phyloP scores from a whole-genome alignment of 2,797 vertebrate species.

The Buphagus erythrorhynchus region DNA sequence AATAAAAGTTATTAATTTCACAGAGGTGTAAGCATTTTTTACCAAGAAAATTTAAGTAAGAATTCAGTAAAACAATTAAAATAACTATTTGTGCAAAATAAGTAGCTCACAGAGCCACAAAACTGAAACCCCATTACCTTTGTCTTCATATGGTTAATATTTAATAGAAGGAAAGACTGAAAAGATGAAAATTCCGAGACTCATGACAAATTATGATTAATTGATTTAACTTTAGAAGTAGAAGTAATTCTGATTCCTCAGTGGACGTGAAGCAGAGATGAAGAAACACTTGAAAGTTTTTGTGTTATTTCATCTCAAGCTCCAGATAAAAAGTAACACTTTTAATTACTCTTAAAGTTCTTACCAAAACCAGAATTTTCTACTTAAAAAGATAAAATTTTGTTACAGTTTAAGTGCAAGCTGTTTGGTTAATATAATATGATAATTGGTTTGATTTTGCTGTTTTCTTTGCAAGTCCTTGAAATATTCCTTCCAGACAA shows the following conservation, averaged over 20 bases:
- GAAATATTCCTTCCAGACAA: slow-evolving; percentile 99
- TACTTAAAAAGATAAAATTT: not conserved
- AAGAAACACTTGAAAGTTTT: not conserved
- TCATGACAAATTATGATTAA: not conserved
- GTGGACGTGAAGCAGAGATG: not conserved
- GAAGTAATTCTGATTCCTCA: not conserved
- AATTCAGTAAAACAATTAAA: slow-evolving; percentile 55
- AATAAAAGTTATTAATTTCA: not conserved
- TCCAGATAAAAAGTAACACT: not conserved
- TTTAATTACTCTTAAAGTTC: not conserved
- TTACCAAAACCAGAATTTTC: not conserved
- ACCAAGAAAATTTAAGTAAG: slow-evolving; percentile 43
- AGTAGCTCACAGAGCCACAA: not conserved
- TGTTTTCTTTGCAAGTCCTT: slow-evolving; percentile 90
- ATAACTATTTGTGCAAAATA: not conserved
- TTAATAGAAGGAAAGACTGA: not conserved
- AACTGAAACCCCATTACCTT: not conserved
- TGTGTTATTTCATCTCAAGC: not conserved
- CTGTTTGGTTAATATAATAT: slow-evolving; percentile 9
- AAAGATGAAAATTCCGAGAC: not conserved
- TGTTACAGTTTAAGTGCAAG: not conserved
- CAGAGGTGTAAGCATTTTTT: slow-evolving; percentile 47
- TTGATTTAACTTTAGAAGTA: not conserved
- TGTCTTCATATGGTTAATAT: not conserved
- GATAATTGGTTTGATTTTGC: slow-evolving; percentile 62